Evolutionary conservation across 2,888 invertebrate species (phyloP).

Genomic region (Noctua janthina): DNA sequence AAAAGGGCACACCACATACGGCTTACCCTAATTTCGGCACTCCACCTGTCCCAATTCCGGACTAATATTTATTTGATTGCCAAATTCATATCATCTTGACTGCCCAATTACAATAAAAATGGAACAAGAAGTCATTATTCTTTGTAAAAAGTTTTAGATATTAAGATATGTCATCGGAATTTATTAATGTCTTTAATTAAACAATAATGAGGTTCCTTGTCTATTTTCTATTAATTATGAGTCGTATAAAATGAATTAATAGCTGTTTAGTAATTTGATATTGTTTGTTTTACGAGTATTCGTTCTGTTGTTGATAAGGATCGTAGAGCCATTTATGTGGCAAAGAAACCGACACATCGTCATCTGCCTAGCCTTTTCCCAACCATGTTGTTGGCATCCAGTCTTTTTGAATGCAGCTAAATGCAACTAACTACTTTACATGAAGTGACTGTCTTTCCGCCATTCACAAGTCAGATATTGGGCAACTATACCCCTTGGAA

Average conservation of each 20-base stretch:
- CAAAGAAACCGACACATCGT: slow-evolving; percentile 21
- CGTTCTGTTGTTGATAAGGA: slow-evolving; percentile 44
- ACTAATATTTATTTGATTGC: slow-evolving; percentile 89
- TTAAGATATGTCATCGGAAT: slow-evolving; percentile 68
- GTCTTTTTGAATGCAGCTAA: neutral
- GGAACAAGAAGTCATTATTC: slow-evolving; percentile 26
- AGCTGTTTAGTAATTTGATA: slow-evolving; percentile 48
- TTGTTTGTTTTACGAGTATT: slow-evolving; percentile 52
- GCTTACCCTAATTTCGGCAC: slow-evolving; percentile 74
- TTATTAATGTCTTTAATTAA: slow-evolving; percentile 71
- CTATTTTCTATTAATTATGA: slow-evolving; percentile 57
- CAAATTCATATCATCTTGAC: slow-evolving; percentile 76
- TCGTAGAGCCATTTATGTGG: slow-evolving; percentile 15
- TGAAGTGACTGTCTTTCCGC: neutral
- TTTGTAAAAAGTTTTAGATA: slow-evolving; percentile 60
- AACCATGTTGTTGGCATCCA: neutral
- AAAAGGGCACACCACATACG: slow-evolving; percentile 65
- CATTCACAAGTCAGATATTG: neutral
- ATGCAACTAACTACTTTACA: neutral
- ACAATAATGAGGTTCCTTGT: slow-evolving; percentile 58
- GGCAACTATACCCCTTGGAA: neutral
- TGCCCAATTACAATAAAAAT: slow-evolving; percentile 68
- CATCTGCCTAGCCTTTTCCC: neutral
- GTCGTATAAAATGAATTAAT: slow-evolving; percentile 55
- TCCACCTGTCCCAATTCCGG: slow-evolving; percentile 82